Evolutionary conservation across 2,888 invertebrate genomes (phyloP).

Genomic region (Ischnus inquisitorius): DNA sequence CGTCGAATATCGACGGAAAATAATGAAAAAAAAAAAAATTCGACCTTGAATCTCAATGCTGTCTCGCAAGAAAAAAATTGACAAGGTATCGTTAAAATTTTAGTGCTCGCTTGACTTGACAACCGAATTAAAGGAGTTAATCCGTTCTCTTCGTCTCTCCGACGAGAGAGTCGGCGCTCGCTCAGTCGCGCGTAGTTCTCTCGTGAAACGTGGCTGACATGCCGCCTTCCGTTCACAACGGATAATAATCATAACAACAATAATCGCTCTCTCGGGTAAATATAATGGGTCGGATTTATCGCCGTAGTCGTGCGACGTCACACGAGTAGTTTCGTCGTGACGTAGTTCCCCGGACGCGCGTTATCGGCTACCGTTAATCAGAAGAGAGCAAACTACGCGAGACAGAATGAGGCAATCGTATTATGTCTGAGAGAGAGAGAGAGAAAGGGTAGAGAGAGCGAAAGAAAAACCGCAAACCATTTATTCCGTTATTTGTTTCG

Average conservation of each 20-base stretch:
- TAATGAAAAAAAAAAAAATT: too few relatives aligned
- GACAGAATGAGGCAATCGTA: constrained; percentile 9
- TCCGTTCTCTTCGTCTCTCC: constrained; percentile 12
- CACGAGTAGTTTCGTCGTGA: constrained; percentile 65
- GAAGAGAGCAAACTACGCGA: constrained; percentile 34
- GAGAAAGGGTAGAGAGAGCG: constrained; percentile 27
- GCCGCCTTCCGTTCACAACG: constrained; percentile 52
- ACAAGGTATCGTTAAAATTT: not conserved
- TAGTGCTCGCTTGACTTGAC: not conserved
- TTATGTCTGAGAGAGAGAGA: constrained; percentile 39
- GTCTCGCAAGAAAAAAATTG: too few relatives aligned
- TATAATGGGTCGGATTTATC: constrained; percentile 61
- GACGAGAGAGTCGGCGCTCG: not conserved
- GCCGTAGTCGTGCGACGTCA: constrained; percentile 58
- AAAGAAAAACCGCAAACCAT: not conserved
- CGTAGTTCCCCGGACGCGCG: constrained; percentile 63
- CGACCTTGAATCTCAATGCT: too few relatives aligned
- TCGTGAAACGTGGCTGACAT: constrained; percentile 67
- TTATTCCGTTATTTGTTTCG: constrained; percentile 47
- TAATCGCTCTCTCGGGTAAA: constrained; percentile 37
- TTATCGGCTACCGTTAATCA: constrained; percentile 67
- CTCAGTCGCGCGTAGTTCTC: constrained; percentile 27
- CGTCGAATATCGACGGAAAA: too few relatives aligned
- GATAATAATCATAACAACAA: constrained; percentile 55
- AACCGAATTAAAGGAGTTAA: not conserved